Evolutionary conservation across 2,113 vertebrate species (phyloP).

Genomic region (Rhombomys opimus): DNA sequence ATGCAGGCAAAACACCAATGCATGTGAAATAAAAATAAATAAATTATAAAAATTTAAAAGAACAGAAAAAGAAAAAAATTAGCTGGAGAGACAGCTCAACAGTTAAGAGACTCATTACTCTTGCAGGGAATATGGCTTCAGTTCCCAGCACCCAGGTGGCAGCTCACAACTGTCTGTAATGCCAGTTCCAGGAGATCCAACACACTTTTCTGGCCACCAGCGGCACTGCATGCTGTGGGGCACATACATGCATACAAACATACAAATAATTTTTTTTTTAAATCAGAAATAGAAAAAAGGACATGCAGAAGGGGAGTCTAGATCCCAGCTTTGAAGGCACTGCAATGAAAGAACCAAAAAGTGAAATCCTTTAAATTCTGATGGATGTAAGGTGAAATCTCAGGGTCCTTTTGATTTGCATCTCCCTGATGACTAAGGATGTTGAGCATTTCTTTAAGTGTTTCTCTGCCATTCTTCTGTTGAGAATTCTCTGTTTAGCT

Average conservation of each 20-base stretch:
- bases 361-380: neutral
- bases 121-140: neutral
- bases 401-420: too few species aligned
- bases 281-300: neutral
- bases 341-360: neutral
- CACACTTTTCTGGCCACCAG: neutral
- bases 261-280: neutral
- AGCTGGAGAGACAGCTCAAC: neutral
- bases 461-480: too few species aligned
- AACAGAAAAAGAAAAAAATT: neutral
- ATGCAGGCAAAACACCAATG: too few species aligned
- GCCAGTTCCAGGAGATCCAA: neutral
- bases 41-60: too few species aligned
- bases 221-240: neutral
- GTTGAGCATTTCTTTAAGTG: too few species aligned
- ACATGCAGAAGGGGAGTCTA: neutral
- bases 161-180: neutral
- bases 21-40: too few species aligned
- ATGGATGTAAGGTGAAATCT: too few species aligned
- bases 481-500: too few species aligned
- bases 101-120: neutral
- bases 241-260: neutral
- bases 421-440: too few species aligned
- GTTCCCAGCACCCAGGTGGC: neutral
- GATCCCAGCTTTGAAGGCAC: neutral